Conservation (phyloP, 2,888 invertebrate genomes). For the Mythimna albipuncta region DNA sequence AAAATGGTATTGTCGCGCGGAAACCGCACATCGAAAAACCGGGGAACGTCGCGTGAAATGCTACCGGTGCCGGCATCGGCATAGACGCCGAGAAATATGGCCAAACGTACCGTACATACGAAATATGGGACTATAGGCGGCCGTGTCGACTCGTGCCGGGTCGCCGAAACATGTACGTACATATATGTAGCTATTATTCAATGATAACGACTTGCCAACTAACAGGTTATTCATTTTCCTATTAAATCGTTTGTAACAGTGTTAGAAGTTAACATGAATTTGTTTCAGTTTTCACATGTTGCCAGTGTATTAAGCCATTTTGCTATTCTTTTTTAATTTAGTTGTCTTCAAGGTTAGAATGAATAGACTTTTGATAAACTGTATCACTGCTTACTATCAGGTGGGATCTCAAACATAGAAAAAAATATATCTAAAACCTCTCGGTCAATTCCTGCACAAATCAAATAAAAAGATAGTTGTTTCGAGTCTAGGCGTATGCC, state of each 20-base stretch:
- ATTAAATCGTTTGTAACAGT: slow-evolving; percentile 8
- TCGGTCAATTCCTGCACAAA: too few species aligned
- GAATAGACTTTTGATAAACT: too few species aligned
- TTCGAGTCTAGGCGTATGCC: too few species aligned
- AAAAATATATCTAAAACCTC: too few species aligned
- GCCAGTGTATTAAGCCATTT: too few species aligned
- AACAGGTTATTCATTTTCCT: slow-evolving; percentile 55
- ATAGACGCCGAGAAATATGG: slow-evolving; percentile 85
- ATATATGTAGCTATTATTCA: slow-evolving; percentile 61
- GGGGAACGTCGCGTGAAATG: slow-evolving; percentile 86
- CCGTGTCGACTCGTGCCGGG: slow-evolving; percentile 79
- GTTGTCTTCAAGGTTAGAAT: too few species aligned
- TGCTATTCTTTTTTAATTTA: too few species aligned
- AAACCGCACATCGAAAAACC: slow-evolving; percentile 86
- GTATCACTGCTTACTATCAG: too few species aligned
- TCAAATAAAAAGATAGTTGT: too few species aligned
- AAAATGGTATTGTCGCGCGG: slow-evolving; percentile 84
- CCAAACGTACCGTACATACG: slow-evolving; percentile 79
- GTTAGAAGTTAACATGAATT: background rate
- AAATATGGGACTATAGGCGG: slow-evolving; percentile 77
- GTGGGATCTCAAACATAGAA: too few species aligned
- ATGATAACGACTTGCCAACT: slow-evolving; percentile 48
- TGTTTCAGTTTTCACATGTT: too few species aligned
- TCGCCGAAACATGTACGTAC: slow-evolving; percentile 55
- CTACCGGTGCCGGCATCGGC: slow-evolving; percentile 80